Conservation (phyloP, 2,797 vertebrate genomes). For the Galago senegalensis region DNA sequence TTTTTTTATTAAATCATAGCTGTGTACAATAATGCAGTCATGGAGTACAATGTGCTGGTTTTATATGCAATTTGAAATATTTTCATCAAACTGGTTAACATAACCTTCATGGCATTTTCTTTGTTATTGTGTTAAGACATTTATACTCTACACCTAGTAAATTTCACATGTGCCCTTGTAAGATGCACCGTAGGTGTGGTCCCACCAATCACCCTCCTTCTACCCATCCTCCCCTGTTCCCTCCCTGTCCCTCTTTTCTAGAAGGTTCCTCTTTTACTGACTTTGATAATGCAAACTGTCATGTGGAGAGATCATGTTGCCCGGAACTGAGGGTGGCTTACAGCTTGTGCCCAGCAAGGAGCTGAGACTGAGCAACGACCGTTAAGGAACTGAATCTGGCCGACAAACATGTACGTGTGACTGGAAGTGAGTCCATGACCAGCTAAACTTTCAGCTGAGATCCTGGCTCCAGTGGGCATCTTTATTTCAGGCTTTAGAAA, state of each 20-base stretch:
- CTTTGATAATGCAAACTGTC: background rate
- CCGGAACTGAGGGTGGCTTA: background rate
- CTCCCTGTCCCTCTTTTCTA: background rate
- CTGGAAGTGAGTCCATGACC: background rate
- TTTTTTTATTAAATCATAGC: too few relatives aligned
- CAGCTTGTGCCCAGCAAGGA: background rate
- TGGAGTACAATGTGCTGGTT: too few relatives aligned
- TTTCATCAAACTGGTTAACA: too few relatives aligned
- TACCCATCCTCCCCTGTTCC: too few relatives aligned
- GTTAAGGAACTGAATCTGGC: background rate
- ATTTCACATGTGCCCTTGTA: too few relatives aligned
- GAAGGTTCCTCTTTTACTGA: background rate
- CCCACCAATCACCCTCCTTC: too few relatives aligned
- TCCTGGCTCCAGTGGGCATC: fast-evolving
- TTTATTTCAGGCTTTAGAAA: background rate
- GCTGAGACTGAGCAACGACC: background rate
- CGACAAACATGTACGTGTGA: background rate
- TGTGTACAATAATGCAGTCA: too few relatives aligned
- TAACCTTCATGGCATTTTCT: too few relatives aligned
- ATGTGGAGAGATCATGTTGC: background rate
- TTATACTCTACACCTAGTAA: too few relatives aligned
- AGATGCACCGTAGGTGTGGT: too few relatives aligned
- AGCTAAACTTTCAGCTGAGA: background rate
- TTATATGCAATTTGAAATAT: too few relatives aligned
- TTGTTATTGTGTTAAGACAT: too few relatives aligned